These are phyloP conservation scores for Sebastes wilsoni DNA, from an alignment of 2,797 vertebrate species.

Conservation along the genomic window DNA sequence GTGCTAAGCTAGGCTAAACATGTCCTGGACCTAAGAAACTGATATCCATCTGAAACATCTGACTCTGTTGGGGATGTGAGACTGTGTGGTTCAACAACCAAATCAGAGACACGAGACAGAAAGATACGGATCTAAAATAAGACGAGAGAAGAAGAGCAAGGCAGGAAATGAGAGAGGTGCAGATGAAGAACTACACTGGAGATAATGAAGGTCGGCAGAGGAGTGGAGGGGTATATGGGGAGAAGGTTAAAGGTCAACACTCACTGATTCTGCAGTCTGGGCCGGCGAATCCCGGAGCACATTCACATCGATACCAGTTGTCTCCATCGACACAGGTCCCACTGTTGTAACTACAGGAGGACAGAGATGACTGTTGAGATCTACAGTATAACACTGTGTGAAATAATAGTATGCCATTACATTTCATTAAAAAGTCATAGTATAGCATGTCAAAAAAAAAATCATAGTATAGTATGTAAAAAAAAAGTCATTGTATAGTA, in stretches of 20 bases:
- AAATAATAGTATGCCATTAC: too few species aligned
- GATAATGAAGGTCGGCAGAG: not conserved
- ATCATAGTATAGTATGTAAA: not conserved
- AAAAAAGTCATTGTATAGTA: not conserved
- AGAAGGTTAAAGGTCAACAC: conserved; percentile 59
- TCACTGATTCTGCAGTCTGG: conserved; percentile 96
- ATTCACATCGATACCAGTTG: conserved; percentile 95
- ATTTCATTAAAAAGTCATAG: too few species aligned
- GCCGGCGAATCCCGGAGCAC: conserved; percentile 90
- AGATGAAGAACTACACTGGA: not conserved
- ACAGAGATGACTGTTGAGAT: not conserved
- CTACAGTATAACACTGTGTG: not conserved
- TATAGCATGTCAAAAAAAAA: too few species aligned
- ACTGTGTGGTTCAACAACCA: too few species aligned
- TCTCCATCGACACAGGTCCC: conserved; percentile 93
- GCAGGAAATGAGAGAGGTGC: not conserved
- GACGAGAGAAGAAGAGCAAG: not conserved
- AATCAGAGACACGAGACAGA: not conserved
- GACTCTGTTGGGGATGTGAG: too few species aligned
- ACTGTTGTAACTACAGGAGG: conserved; percentile 87
- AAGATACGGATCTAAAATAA: too few species aligned
- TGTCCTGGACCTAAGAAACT: too few species aligned
- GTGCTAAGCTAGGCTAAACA: too few species aligned
- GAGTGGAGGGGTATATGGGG: not conserved
- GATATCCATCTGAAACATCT: too few species aligned